A percentile compares a stretch with the other conserved stretches of the same genome.
Conservation (phyloP, 2,113 vertebrate species). For the Nycticebus coucang region DNA sequence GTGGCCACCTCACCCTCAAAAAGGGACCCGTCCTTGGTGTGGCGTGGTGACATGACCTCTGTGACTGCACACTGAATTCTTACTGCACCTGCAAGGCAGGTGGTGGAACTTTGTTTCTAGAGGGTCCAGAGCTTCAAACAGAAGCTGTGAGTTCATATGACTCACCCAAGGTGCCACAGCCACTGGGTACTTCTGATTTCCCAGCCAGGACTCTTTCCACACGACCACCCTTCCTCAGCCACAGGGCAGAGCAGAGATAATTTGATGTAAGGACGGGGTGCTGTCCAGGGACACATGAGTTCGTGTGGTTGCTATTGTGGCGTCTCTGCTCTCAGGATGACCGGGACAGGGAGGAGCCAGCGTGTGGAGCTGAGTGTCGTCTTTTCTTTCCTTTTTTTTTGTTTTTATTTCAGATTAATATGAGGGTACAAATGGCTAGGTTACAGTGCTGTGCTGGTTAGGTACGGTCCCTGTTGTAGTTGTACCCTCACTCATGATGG, state of each 20-base stretch:
- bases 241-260: background rate
- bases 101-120: background rate
- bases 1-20: background rate
- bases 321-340: background rate
- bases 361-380: background rate
- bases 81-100: background rate
- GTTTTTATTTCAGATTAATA: no score
- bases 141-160: background rate
- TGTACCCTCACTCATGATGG: no score
- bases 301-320: accelerated
- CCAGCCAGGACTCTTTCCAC: accelerated
- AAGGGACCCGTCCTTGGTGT: background rate
- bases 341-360: background rate
- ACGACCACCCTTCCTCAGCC: background rate
- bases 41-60: background rate
- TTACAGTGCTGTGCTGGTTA: no score
- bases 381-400: background rate
- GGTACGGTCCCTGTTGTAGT: no score
- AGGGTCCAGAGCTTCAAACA: accelerated
- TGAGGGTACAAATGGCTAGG: no score
- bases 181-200: accelerated
- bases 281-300: accelerated
- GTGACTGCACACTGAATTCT: background rate
- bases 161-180: accelerated
- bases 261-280: background rate